Conservation (phyloP, 2,888 invertebrate genomes). For the Thalpophila matura region DNA sequence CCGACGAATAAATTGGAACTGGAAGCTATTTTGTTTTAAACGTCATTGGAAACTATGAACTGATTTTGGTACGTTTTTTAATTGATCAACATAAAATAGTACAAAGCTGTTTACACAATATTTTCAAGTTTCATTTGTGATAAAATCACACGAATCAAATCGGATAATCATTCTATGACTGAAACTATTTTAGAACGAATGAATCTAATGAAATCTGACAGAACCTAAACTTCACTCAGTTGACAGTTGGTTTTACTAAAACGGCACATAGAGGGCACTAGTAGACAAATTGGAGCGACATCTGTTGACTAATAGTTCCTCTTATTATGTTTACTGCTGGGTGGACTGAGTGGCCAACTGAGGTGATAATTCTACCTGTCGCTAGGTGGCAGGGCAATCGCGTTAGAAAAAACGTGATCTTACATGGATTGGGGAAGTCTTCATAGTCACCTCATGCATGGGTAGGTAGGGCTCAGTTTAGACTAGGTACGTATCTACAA, state of each 20-base stretch:
- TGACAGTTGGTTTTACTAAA: neutral
- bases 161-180: too few relatives aligned
- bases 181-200: too few relatives aligned
- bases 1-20: conserved; percentile 74
- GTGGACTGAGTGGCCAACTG: too few relatives aligned
- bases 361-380: conserved; percentile 10
- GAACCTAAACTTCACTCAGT: neutral
- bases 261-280: conserved; percentile 16
- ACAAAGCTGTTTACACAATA: neutral
- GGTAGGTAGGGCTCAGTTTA: neutral
- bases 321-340: too few relatives aligned
- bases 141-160: too few relatives aligned
- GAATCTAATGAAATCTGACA: neutral
- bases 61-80: conserved; percentile 8
- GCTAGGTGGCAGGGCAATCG: conserved; percentile 31
- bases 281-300: conserved; percentile 4
- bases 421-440: neutral
- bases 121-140: neutral
- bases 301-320: conserved; percentile 18
- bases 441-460: too few relatives aligned
- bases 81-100: neutral
- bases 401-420: neutral
- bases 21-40: conserved; percentile 54
- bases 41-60: conserved; percentile 27
- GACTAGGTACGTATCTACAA: too few relatives aligned